Evolutionary conservation across 2,888 invertebrate genomes (phyloP).

Genomic region (Himalopsyche japonica): DNA sequence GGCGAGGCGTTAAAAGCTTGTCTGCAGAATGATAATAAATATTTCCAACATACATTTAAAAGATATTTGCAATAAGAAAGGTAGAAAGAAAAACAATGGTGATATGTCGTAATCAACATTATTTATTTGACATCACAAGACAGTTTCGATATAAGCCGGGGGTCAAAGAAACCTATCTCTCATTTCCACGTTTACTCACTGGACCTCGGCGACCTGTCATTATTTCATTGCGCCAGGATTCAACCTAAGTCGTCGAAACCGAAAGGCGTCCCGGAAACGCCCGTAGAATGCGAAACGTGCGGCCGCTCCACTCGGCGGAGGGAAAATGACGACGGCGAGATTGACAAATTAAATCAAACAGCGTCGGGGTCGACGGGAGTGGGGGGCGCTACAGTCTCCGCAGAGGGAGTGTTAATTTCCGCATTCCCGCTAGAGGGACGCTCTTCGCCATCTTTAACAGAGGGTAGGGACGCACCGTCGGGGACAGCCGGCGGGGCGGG

Average conservation of each 20-base stretch:
- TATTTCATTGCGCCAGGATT: slow-evolving; percentile 41
- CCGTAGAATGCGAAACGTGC: slow-evolving; percentile 48
- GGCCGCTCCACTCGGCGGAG: slow-evolving; percentile 47
- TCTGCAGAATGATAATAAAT: no score
- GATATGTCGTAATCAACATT: neutral
- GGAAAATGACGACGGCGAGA: slow-evolving; percentile 45
- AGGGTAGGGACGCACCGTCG: slow-evolving; percentile 34
- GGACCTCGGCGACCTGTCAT: slow-evolving; percentile 40
- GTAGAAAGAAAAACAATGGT: neutral
- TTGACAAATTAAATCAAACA: slow-evolving; percentile 45
- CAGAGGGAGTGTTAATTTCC: slow-evolving; percentile 41
- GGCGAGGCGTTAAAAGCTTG: no score
- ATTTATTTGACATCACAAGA: neutral
- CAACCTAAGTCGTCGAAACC: neutral
- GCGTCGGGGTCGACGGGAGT: neutral
- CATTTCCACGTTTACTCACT: slow-evolving; percentile 42
- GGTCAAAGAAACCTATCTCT: slow-evolving; percentile 42
- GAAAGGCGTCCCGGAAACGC: slow-evolving; percentile 37
- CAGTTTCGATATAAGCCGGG: neutral
- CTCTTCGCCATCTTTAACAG: slow-evolving; percentile 45
- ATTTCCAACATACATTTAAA: no score
- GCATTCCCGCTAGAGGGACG: slow-evolving; percentile 42
- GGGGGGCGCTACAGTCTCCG: slow-evolving; percentile 38
- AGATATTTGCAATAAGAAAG: neutral
- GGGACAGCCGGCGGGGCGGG: neutral